Percentiles rank a stretch among this genome's conserved stretches.
These are phyloP conservation scores for Panulirus ornatus DNA, from an alignment of 1,140 invertebrate species.

Conservation along the genomic window DNA sequence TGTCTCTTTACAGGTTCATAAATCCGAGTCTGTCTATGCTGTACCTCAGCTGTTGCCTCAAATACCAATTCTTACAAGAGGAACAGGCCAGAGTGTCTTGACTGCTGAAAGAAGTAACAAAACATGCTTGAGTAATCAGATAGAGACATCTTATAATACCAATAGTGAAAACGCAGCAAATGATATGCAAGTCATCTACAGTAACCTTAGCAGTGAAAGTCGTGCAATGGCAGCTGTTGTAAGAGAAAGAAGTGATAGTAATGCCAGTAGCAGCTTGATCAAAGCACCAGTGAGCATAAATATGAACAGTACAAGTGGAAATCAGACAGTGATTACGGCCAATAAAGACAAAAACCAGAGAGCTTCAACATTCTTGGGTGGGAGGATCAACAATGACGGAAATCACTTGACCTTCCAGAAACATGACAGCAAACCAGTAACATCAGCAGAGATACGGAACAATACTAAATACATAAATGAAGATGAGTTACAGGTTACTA, in stretches of 20 bases:
- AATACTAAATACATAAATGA: background rate
- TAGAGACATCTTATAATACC: background rate
- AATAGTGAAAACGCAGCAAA: background rate
- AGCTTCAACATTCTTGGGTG: background rate
- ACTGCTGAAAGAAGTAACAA: background rate
- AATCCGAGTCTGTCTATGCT: conserved; percentile 22
- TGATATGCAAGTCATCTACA: background rate
- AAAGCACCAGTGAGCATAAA: background rate
- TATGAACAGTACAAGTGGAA: background rate
- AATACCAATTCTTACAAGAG: background rate
- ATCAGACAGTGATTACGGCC: background rate
- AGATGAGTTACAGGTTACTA: background rate
- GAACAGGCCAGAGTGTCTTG: background rate
- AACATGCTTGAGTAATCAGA: background rate
- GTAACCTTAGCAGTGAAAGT: background rate
- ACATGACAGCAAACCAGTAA: background rate
- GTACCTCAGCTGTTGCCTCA: conserved; percentile 10
- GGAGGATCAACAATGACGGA: background rate
- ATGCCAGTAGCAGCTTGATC: background rate
- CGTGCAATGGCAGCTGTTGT: background rate
- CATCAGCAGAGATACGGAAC: background rate
- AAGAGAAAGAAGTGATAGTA: background rate
- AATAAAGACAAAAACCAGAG: background rate
- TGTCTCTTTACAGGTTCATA: conserved; percentile 16
- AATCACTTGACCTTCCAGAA: background rate